A percentile compares a stretch with the other conserved stretches of the same genome.
phyloP scores from a whole-genome alignment of 2,888 invertebrate genomes.

The Monochamus alternatus region DNA sequence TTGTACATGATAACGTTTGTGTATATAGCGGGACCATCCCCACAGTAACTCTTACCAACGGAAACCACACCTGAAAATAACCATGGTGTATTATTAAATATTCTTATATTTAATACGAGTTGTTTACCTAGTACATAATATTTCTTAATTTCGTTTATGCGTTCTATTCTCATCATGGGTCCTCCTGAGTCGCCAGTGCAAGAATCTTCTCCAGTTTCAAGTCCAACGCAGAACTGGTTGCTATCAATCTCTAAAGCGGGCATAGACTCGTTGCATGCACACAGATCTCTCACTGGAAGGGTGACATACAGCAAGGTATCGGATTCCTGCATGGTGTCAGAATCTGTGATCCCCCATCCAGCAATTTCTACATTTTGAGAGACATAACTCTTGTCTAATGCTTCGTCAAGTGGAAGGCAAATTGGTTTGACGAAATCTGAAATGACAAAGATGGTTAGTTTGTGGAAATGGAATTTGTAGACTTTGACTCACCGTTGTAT shows the following conservation, averaged over 20 bases:
- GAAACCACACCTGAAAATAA: constrained; percentile 75
- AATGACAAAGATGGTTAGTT: neutral
- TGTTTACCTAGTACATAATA: constrained; percentile 67
- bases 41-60: constrained; percentile 74
- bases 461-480: neutral
- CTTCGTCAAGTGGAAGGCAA: constrained; percentile 72
- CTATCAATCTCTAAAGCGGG: constrained; percentile 18
- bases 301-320: constrained; percentile 62
- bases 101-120: no score
- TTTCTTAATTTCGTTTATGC: constrained; percentile 72
- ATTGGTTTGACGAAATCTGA: constrained; percentile 75
- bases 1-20: constrained; percentile 74
- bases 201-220: constrained; percentile 74
- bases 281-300: constrained; percentile 61
- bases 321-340: constrained; percentile 57
- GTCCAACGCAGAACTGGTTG: constrained; percentile 68
- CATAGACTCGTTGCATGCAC: constrained; percentile 52
- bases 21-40: constrained; percentile 75
- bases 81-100: neutral
- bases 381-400: constrained; percentile 64
- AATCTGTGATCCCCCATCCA: constrained; percentile 69
- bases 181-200: constrained; percentile 79
- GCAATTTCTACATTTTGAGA: constrained; percentile 73
- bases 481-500: constrained; percentile 7
- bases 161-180: constrained; percentile 71